phyloP scores from a whole-genome alignment of 2,113 vertebrate species.

The Myodes glareolus region DNA sequence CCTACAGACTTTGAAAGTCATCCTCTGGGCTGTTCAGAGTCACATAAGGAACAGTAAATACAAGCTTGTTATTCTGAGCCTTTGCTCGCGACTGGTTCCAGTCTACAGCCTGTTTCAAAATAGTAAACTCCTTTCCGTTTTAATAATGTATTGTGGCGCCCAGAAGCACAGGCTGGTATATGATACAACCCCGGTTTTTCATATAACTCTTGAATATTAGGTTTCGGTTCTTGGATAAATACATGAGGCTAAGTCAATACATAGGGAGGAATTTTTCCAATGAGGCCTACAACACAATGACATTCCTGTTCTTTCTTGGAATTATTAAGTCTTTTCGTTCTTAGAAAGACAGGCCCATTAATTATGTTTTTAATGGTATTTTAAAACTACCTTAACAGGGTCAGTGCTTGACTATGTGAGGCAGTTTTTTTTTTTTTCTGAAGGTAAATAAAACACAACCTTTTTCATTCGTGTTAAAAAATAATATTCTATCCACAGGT shows the following conservation, averaged over 20 bases:
- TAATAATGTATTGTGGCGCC: constrained; percentile 16
- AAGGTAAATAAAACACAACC: not conserved
- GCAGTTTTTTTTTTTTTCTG: not conserved
- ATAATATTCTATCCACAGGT: constrained; percentile 46
- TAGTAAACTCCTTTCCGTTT: constrained; percentile 1
- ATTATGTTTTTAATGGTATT: not conserved
- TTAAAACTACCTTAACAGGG: not conserved
- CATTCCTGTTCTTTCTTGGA: not conserved
- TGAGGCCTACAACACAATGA: not conserved
- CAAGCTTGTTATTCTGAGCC: not conserved
- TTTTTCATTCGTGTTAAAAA: constrained; percentile 47
- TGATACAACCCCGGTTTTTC: not conserved
- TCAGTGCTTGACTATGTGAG: not conserved
- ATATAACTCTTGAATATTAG: not conserved
- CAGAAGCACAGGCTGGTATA: not conserved
- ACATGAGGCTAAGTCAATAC: not conserved
- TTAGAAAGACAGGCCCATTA: constrained; percentile 20
- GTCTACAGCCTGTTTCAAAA: not conserved
- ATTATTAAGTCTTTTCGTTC: not conserved
- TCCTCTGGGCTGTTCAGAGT: not conserved
- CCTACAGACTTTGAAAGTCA: not conserved
- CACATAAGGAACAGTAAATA: not conserved
- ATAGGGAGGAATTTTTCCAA: constrained; percentile 11
- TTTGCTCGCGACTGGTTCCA: not conserved
- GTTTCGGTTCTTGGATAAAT: constrained; percentile 27